Evolutionary conservation across 1,140 invertebrate species (phyloP).

Genomic region (Hycleus phaleratus): DNA sequence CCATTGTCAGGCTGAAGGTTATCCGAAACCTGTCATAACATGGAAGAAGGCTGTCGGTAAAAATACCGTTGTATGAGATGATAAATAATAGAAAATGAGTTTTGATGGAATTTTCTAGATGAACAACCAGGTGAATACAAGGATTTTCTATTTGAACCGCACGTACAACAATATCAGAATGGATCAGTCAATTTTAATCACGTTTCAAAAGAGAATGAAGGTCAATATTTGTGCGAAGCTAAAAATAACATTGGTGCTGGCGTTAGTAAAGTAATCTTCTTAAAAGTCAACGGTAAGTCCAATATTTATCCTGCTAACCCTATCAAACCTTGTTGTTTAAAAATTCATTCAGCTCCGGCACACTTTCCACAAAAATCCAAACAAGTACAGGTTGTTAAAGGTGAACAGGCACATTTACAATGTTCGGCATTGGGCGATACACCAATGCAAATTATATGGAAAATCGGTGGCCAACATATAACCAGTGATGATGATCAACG

Average conservation of each 20-base stretch:
- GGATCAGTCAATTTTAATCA: conserved; percentile 73
- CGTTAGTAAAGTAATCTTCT: conserved; percentile 77
- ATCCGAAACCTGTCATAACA: conserved; percentile 76
- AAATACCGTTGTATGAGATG: conserved; percentile 32
- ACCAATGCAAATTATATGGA: conserved; percentile 80
- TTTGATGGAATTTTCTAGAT: conserved; percentile 39
- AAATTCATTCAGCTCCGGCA: conserved; percentile 61
- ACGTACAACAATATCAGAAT: conserved; percentile 68
- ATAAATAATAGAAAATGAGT: neutral
- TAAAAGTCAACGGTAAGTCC: conserved; percentile 76
- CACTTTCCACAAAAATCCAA: conserved; percentile 74
- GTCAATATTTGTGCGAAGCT: conserved; percentile 87
- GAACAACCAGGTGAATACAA: conserved; percentile 79
- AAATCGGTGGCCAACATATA: conserved; percentile 53
- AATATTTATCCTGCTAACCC: neutral
- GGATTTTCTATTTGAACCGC: conserved; percentile 69
- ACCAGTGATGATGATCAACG: conserved; percentile 55
- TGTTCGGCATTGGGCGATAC: conserved; percentile 85
- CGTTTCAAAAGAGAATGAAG: conserved; percentile 76
- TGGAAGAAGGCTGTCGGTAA: conserved; percentile 76
- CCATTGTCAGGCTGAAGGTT: conserved; percentile 86
- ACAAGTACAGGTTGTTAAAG: conserved; percentile 65
- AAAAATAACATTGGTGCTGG: conserved; percentile 84
- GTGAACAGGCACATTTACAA: conserved; percentile 68
- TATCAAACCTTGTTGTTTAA: neutral